Evolutionary conservation across 2,797 vertebrate species (phyloP), one percentile per base, ranked within the genome.

Genomic region (Myripristis murdjan): DNA sequence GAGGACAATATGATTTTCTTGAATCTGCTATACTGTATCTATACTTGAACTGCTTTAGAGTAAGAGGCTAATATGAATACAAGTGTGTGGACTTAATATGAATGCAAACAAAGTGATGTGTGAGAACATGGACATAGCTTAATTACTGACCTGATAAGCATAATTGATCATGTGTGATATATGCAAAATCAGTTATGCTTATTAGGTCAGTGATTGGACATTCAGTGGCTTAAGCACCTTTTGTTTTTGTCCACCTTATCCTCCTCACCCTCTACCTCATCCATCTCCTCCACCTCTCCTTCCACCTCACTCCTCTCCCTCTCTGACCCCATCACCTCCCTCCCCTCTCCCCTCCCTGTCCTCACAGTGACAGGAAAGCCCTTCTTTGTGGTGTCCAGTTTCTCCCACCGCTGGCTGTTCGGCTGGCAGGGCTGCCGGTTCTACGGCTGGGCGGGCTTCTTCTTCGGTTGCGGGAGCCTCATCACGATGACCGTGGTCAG

Each of bases 361-460:
- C 23, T 37, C 55, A 52, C 75, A 99, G 97, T 98, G 82, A 93
- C 95, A 68, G 97, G 97, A 74, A 99, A 99, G 81, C 97, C 97
- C 0, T 99, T 99, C 89, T 96, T 96, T 55, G 73, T 97, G 20
- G 92, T 96, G 48, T 98, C 97, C 58, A 97, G 96, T 92, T 95
- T 98, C 55, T 95, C 91, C 59, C 97, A 99, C 73, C 96, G 96
- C 76, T 99, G 97, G 98, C 74, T 97, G 70, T 99, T 99, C 3
- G 97, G 97, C 53, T 98, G 97, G 97, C 92, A 95, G 5, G 96
- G 96, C 59, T 99, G 98, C 77, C 95, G 92, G 16, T 97, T 95
- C 95, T 98, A 98, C 0, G 97, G 98, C 65, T 99, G 96, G 97
- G 93, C 96, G 0, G 96, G 97, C 2, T 99, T 99, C 91, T 98